Evolutionary conservation across 2,113 vertebrate species (phyloP).

Genomic region (Ptychochromis oligacanthus): DNA sequence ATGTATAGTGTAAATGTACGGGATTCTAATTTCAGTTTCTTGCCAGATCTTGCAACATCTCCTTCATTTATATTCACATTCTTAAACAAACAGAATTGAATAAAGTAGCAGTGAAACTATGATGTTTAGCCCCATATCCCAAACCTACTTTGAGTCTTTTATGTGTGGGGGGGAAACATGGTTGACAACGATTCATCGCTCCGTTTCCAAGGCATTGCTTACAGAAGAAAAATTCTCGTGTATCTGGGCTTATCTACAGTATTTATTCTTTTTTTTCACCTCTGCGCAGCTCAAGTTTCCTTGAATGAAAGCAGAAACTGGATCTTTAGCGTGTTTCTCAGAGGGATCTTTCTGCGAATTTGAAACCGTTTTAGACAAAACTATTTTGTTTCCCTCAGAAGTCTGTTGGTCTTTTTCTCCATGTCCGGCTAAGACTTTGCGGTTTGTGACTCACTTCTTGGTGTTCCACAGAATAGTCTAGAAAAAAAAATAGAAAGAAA

Average conservation of each 20-base stretch:
- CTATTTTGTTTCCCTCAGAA: conserved; percentile 65
- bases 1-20: background rate
- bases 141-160: background rate
- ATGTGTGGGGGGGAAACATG: background rate
- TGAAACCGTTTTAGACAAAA: conserved; percentile 57
- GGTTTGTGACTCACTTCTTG: conserved; percentile 66
- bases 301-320: conserved; percentile 31
- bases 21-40: background rate
- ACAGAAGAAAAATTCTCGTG: conserved; percentile 15
- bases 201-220: conserved; percentile 24
- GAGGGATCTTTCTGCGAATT: conserved; percentile 47
- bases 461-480: conserved; percentile 36
- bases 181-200: conserved; percentile 23
- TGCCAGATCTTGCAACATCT: conserved; percentile 17
- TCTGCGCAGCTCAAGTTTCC: conserved; percentile 35
- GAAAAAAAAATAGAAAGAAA: conserved; percentile 26
- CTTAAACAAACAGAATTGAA: background rate
- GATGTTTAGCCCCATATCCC: background rate
- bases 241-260: conserved; percentile 16
- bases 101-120: conserved; percentile 5
- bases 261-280: conserved; percentile 25
- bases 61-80: background rate
- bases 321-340: conserved; percentile 39
- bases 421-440: conserved; percentile 59
- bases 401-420: conserved; percentile 39